phyloP scores from a whole-genome alignment of 2,797 vertebrate species.

The Oophaga sylvatica region DNA sequence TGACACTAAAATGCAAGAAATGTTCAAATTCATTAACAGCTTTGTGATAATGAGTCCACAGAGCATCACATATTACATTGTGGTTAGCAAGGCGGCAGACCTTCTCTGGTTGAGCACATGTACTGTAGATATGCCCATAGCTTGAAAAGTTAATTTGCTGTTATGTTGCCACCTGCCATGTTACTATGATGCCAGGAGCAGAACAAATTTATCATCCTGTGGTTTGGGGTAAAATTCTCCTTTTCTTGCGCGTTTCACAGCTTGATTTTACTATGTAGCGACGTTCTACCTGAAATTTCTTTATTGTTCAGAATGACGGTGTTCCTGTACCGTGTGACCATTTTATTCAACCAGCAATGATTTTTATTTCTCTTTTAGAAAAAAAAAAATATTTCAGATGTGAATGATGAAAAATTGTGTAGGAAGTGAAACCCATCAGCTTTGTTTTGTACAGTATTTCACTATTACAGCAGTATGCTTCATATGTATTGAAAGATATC shows the following conservation, averaged over 20 bases:
- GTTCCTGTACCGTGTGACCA: background rate
- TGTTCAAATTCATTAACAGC: conserved; percentile 12
- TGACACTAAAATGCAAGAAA: conserved; percentile 3
- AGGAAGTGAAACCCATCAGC: background rate
- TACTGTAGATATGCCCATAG: conserved; percentile 11
- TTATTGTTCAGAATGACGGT: background rate
- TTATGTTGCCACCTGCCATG: conserved; percentile 29
- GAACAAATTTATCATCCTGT: conserved; percentile 22
- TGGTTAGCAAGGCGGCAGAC: conserved; percentile 1
- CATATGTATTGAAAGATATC: background rate
- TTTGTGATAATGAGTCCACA: background rate
- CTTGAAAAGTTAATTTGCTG: conserved; percentile 28
- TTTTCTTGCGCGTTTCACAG: background rate
- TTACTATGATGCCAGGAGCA: conserved; percentile 12
- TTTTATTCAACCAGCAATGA: background rate
- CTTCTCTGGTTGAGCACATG: background rate
- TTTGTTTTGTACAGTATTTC: background rate
- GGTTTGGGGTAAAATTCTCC: background rate
- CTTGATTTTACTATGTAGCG: background rate
- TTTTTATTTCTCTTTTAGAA: background rate
- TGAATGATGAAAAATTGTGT: background rate
- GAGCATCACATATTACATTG: conserved; percentile 1
- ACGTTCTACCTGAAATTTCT: background rate
- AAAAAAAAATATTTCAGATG: background rate
- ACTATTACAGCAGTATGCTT: background rate